Percentiles rank a stretch among this genome's conserved stretches.
These are phyloP conservation scores for Callinectes sapidus DNA, from an alignment of 2,888 invertebrate genomes.

Conservation along the genomic window DNA sequence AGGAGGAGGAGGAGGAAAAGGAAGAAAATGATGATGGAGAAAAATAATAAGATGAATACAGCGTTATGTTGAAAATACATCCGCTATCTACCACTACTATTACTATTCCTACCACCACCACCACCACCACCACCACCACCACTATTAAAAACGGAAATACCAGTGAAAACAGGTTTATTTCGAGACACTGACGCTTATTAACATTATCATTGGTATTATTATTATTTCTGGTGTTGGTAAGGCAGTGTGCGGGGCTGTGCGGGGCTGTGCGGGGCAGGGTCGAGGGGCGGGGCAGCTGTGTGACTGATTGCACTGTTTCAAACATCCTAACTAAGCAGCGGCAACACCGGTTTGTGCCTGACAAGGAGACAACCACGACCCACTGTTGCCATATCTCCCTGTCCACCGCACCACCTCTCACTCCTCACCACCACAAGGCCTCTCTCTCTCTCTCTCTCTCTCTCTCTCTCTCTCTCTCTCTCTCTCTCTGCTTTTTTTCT, in stretches of 20 bases:
- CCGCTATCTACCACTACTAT: neutral
- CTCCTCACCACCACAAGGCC: neutral
- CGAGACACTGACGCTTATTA: neutral
- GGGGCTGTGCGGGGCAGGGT: no score
- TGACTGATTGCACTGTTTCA: neutral
- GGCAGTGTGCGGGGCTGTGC: no score
- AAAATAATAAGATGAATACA: neutral
- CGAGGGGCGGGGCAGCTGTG: no score
- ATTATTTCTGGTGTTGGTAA: neutral
- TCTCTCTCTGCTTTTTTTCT: slow-evolving; percentile 19
- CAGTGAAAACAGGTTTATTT: neutral
- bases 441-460: slow-evolving; percentile 25
- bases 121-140: neutral
- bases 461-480: slow-evolving; percentile 17
- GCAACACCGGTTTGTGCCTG: neutral
- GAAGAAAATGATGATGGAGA: neutral
- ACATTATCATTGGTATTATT: neutral
- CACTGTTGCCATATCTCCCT: neutral
- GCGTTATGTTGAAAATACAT: no score
- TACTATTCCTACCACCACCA: neutral
- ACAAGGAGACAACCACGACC: neutral
- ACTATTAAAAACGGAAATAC: neutral
- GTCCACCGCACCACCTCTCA: no score
- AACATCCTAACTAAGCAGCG: neutral
- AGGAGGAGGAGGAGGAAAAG: neutral